These are phyloP conservation scores for Drosophila putrida DNA, from an alignment of 2,888 invertebrate genomes.

Conservation along the genomic window DNA sequence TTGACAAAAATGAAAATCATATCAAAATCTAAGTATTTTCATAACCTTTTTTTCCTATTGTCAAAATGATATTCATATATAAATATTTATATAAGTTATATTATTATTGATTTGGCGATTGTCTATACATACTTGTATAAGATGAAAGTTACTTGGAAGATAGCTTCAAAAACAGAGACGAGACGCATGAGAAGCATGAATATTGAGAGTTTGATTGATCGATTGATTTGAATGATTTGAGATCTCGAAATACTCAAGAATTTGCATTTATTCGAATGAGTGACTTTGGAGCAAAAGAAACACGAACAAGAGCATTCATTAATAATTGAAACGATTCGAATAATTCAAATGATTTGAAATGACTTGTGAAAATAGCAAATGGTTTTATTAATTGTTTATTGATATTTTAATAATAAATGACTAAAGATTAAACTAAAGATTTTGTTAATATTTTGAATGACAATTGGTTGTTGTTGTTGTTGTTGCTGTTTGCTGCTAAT, in stretches of 20 bases:
- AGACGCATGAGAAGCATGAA: background rate
- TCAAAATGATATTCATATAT: conserved; percentile 61
- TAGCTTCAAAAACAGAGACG: no score
- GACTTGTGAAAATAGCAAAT: background rate
- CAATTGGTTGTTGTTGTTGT: conserved; percentile 13
- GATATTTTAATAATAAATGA: background rate
- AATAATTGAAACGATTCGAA: background rate
- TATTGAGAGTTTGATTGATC: background rate
- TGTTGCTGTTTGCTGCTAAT: conserved; percentile 23
- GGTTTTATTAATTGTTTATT: background rate
- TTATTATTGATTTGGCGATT: conserved; percentile 52
- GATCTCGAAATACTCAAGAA: background rate
- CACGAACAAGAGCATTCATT: background rate
- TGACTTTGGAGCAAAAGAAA: background rate
- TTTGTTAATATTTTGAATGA: background rate
- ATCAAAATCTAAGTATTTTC: conserved; percentile 36
- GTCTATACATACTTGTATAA: conserved; percentile 60
- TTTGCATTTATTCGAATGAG: background rate
- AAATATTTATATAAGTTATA: conserved; percentile 4
- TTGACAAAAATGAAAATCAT: conserved; percentile 37
- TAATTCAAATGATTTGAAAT: background rate
- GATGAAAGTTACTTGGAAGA: background rate
- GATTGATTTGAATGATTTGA: background rate
- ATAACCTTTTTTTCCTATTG: conserved; percentile 55
- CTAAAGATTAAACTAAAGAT: background rate